Conservation (phyloP, 2,888 invertebrate genomes). For the Rhodophaea formosa region DNA sequence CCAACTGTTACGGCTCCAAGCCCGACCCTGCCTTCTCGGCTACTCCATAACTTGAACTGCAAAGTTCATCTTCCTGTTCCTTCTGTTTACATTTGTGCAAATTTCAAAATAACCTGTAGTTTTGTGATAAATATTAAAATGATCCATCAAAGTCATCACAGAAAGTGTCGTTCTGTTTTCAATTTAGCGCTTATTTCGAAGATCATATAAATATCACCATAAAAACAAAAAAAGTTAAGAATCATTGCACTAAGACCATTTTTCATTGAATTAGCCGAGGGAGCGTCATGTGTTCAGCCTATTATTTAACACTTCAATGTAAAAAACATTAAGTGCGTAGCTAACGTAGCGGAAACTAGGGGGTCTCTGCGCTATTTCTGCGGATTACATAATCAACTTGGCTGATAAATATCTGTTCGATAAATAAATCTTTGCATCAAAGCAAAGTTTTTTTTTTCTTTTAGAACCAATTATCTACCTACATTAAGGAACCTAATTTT, state of each 20-base stretch:
- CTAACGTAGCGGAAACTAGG: conserved; percentile 51
- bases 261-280: conserved; percentile 49
- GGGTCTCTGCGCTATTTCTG: conserved; percentile 36
- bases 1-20: conserved; percentile 13
- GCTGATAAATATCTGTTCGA: conserved; percentile 11
- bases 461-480: too few relatives aligned
- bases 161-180: not conserved
- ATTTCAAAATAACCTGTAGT: not conserved
- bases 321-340: conserved; percentile 41
- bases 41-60: conserved; percentile 32
- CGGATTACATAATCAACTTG: conserved; percentile 29
- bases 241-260: conserved; percentile 36
- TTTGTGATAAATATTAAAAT: not conserved
- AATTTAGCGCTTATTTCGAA: conserved; percentile 30
- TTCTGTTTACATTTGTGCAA: conserved; percentile 40
- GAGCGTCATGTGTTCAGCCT: conserved; percentile 44
- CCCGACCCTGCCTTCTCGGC: conserved; percentile 18
- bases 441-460: not conserved
- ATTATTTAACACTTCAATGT: conserved; percentile 48
- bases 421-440: conserved; percentile 14
- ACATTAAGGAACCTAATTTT: too few relatives aligned
- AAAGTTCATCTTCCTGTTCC: conserved; percentile 47
- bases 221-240: conserved; percentile 25
- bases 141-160: not conserved
- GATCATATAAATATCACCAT: conserved; percentile 18